Conservation (phyloP, 2,113 vertebrate genomes). For the Podarcis muralis region DNA sequence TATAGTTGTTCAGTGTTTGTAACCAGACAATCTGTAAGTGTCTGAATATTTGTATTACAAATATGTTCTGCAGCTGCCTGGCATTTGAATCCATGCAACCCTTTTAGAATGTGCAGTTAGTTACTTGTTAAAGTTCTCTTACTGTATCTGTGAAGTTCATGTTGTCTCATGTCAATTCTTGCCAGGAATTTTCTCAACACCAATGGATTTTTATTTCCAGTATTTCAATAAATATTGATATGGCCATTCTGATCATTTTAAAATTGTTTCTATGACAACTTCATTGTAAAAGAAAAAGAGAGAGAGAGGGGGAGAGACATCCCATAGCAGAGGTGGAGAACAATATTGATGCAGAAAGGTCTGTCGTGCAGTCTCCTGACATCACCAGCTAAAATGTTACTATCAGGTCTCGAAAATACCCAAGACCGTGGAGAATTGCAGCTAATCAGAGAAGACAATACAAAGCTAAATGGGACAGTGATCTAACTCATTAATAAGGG, state of each 20-base stretch:
- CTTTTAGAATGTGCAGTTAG: conserved; percentile 74
- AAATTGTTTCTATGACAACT: conserved; percentile 64
- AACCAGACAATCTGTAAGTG: conserved; percentile 67
- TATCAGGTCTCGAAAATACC: not conserved
- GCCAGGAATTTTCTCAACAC: conserved; percentile 80
- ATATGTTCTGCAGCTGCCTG: conserved; percentile 74
- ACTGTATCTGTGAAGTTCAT: conserved; percentile 79
- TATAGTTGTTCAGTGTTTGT: conserved; percentile 70
- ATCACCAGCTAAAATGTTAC: not conserved
- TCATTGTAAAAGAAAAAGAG: conserved; percentile 18
- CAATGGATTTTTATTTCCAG: conserved; percentile 81
- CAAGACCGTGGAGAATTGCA: not conserved
- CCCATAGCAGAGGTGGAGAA: not conserved
- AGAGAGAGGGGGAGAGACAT: conserved; percentile 26
- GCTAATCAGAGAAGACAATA: not conserved
- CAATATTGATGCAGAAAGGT: not conserved
- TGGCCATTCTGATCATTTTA: conserved; percentile 73
- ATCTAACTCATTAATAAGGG: not conserved
- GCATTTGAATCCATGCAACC: conserved; percentile 73
- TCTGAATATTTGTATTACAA: conserved; percentile 70
- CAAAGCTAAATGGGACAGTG: not conserved
- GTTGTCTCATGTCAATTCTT: conserved; percentile 78
- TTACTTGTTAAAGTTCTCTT: conserved; percentile 75
- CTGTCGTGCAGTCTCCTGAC: not conserved
- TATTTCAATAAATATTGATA: conserved; percentile 93